Evolutionary conservation across 2,113 vertebrate species (phyloP).

Genomic region (Chaetodon trifascialis): DNA sequence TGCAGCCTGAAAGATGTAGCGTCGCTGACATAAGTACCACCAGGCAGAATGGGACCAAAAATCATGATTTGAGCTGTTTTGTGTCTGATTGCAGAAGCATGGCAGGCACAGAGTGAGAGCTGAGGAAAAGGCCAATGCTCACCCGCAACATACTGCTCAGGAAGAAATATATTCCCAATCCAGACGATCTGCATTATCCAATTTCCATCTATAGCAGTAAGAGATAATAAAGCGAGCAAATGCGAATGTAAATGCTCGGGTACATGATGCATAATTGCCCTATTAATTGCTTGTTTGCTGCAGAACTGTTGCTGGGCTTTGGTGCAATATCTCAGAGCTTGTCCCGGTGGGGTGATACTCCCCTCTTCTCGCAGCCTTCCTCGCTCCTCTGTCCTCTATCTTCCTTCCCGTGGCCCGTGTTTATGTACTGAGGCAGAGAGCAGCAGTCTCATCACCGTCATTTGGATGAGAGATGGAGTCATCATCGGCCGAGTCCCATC

Average conservation of each 20-base stretch:
- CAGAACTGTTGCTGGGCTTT: constrained; percentile 38
- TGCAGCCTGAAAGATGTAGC: constrained; percentile 4
- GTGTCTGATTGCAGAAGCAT: constrained; percentile 27
- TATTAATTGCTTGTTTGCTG: constrained; percentile 74
- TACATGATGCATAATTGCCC: constrained; percentile 59
- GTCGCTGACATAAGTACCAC: constrained; percentile 20
- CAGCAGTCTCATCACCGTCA: constrained; percentile 65
- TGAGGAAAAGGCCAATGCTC: constrained; percentile 5
- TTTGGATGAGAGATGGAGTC: constrained; percentile 71
- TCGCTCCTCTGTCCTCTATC: constrained; percentile 32
- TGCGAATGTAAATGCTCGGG: constrained; percentile 49
- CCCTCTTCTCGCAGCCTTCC: constrained; percentile 15
- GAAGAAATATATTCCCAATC: constrained; percentile 52
- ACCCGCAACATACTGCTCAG: constrained; percentile 8
- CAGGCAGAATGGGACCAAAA: constrained; percentile 4
- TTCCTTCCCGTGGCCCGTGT: constrained; percentile 42
- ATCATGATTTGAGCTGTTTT: constrained; percentile 23
- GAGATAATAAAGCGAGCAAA: constrained; percentile 61
- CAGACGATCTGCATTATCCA: constrained; percentile 43
- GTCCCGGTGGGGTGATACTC: constrained; percentile 37
- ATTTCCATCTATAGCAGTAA: constrained; percentile 39
- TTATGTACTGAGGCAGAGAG: constrained; percentile 60
- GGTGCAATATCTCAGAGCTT: constrained; percentile 36
- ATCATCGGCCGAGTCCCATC: constrained; percentile 64
- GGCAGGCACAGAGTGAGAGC: constrained; percentile 12